A percentile compares a stretch with the other conserved stretches of the same genome.
These are phyloP conservation scores for Notarius quadriscutis DNA, from an alignment of 2,113 vertebrate species.

Conservation along the genomic window DNA sequence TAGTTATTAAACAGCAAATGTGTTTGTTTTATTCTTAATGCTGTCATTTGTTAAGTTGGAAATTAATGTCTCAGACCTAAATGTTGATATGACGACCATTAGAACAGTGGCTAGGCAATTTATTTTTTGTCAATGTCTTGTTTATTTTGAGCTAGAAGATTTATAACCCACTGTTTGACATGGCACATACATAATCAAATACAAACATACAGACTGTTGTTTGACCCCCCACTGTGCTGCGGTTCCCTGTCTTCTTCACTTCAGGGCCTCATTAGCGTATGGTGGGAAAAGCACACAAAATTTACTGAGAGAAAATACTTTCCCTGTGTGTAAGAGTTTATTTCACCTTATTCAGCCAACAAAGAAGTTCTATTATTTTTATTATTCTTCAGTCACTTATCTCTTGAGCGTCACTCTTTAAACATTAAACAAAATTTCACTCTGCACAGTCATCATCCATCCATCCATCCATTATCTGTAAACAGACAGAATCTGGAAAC, in stretches of 20 bases:
- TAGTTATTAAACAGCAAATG: background rate
- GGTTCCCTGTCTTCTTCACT: constrained; percentile 14
- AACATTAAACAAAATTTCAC: constrained; percentile 17
- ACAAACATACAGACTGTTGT: constrained; percentile 5
- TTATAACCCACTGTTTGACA: background rate
- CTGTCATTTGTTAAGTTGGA: constrained; percentile 5
- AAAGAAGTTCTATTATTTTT: constrained; percentile 17
- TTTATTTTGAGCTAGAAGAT: background rate
- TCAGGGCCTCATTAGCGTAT: background rate
- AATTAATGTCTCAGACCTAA: background rate
- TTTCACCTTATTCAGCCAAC: background rate
- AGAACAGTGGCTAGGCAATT: background rate
- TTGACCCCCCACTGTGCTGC: constrained; percentile 10
- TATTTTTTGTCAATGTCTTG: background rate
- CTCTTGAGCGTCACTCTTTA: constrained; percentile 5
- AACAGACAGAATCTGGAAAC: background rate
- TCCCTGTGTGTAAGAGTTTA: background rate
- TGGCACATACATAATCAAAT: background rate
- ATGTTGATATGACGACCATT: background rate
- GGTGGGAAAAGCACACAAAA: background rate
- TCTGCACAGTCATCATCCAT: constrained; percentile 7
- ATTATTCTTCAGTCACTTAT: constrained; percentile 23
- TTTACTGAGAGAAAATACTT: constrained; percentile 8
- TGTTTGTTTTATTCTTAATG: background rate
- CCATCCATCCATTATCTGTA: no score